These are phyloP conservation scores for Magallana ariakensis DNA, from an alignment of 1,140 invertebrate species.

Conservation along the genomic window DNA sequence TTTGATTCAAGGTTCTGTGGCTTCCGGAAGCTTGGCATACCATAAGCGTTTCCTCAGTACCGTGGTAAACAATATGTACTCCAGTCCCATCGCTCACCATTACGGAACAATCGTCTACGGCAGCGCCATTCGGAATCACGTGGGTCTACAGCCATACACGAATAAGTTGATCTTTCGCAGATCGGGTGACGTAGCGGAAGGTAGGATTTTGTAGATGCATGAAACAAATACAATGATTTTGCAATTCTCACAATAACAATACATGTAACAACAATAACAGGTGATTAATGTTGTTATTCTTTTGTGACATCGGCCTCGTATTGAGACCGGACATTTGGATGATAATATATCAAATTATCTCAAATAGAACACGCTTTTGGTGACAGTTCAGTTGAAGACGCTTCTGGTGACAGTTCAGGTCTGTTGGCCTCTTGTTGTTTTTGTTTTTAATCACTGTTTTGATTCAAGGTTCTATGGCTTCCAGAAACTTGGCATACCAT, in stretches of 20 bases:
- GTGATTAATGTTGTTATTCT: no score
- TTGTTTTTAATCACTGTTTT: constrained; percentile 60
- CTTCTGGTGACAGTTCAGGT: no score
- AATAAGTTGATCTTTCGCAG: constrained; percentile 26
- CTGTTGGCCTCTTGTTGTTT: no score
- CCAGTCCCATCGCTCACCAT: constrained; percentile 60
- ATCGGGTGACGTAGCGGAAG: no score
- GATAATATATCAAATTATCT: no score
- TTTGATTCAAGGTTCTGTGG: constrained; percentile 66
- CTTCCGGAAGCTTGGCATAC: constrained; percentile 61
- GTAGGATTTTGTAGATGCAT: background rate
- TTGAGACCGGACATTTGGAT: no score
- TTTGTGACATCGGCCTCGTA: no score
- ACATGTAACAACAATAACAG: no score
- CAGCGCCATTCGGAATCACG: constrained; percentile 56
- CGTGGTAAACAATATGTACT: constrained; percentile 63
- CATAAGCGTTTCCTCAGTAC: constrained; percentile 62
- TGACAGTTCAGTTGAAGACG: no score
- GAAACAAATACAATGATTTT: background rate
- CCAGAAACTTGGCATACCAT: constrained; percentile 61
- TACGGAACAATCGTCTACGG: constrained; percentile 67
- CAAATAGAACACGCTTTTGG: no score
- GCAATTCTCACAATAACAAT: background rate
- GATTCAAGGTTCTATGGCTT: constrained; percentile 64
- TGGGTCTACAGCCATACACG: constrained; percentile 58